Conservation (phyloP, 2,797 vertebrate species). For the Syngnathus acus region DNA sequence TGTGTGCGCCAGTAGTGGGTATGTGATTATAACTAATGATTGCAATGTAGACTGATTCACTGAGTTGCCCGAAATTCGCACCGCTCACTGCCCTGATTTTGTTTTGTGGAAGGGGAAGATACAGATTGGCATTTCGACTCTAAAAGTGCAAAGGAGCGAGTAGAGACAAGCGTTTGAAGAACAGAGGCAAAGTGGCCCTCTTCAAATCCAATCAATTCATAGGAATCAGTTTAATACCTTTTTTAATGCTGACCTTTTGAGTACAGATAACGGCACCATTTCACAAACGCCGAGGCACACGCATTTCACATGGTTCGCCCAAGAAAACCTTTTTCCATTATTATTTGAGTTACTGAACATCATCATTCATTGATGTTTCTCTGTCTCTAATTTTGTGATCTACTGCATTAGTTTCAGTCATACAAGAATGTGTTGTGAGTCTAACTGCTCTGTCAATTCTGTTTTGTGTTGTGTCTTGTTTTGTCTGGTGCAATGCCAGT, state of each 20-base stretch:
- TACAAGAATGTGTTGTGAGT: conserved; percentile 40
- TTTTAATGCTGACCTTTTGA: conserved; percentile 30
- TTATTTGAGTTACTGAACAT: conserved; percentile 12
- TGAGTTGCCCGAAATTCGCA: conserved; percentile 2
- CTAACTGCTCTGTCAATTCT: conserved; percentile 55
- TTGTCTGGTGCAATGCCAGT: conserved; percentile 64
- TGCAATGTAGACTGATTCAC: conserved; percentile 8
- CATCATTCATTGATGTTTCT: conserved; percentile 6
- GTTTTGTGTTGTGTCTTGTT: conserved; percentile 56
- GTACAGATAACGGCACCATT: background rate
- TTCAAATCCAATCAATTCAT: conserved; percentile 45
- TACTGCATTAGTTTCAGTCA: conserved; percentile 9
- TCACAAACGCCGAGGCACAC: background rate
- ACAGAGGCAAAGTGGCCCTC: conserved; percentile 6
- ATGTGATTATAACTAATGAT: conserved; percentile 4
- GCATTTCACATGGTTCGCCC: background rate
- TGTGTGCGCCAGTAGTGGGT: conserved; percentile 11
- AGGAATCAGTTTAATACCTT: conserved; percentile 27
- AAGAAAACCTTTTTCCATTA: background rate
- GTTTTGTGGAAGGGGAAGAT: conserved; percentile 23
- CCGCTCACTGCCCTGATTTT: conserved; percentile 30
- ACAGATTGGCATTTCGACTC: conserved; percentile 39
- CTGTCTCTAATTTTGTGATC: conserved; percentile 23
- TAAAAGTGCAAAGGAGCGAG: conserved; percentile 17
- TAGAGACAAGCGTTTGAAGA: conserved; percentile 29